phyloP scores from a whole-genome alignment of 2,797 vertebrate genomes.

The Gadopsis bispinosus region DNA sequence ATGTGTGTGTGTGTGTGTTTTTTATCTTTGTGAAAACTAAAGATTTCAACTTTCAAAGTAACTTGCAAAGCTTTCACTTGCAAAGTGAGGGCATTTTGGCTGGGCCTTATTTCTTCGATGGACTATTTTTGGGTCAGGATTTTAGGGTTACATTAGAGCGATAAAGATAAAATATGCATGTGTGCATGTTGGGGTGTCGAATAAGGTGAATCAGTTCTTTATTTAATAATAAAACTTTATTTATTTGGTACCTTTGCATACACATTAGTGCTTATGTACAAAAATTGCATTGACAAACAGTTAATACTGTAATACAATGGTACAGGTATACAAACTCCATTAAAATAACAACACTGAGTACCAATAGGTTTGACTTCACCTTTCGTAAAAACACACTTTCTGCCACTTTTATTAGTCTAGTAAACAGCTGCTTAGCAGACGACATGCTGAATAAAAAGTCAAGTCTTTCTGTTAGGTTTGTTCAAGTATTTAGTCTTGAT shows the following conservation, averaged over 20 bases:
- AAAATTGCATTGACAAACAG: not conserved
- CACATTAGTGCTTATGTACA: not conserved
- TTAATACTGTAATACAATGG: not conserved
- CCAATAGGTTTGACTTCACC: not conserved
- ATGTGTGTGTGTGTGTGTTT: not conserved
- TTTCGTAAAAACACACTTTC: not conserved
- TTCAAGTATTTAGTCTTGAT: not conserved
- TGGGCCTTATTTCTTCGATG: not conserved
- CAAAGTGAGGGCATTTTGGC: not conserved
- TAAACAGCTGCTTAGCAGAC: not conserved
- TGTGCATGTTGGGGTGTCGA: not conserved
- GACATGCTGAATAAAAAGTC: not conserved
- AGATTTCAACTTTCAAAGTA: conserved; percentile 19
- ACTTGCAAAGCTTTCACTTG: too few species aligned
- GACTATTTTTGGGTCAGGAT: not conserved
- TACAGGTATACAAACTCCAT: not conserved
- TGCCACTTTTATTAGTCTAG: not conserved
- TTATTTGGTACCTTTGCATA: not conserved
- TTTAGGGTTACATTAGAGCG: not conserved
- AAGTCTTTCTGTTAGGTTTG: not conserved
- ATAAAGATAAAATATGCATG: not conserved
- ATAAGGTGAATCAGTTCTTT: not conserved
- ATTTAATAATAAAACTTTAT: not conserved
- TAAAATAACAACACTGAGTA: not conserved
- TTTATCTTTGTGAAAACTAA: conserved; percentile 37